phyloP scores from a whole-genome alignment of 2,113 vertebrate genomes.

The Siniperca chuatsi region DNA sequence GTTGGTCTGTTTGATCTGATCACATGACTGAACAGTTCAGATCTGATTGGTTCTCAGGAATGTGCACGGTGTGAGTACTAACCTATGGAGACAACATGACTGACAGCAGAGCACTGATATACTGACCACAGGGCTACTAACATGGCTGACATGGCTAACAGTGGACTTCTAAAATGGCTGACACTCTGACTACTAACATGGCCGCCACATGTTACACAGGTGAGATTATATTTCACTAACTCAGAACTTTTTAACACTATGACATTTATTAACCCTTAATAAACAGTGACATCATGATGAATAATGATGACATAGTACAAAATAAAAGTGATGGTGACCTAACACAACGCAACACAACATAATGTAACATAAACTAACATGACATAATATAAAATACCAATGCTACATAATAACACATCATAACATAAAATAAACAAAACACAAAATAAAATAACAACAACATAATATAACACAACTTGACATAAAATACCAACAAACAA shows the following conservation, averaged over 20 bases:
- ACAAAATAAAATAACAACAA: not conserved
- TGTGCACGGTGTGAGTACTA: constrained; percentile 35
- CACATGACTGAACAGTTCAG: not conserved
- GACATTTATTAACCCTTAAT: no score
- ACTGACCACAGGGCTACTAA: constrained; percentile 3
- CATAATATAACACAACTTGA: no score
- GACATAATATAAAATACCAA: no score
- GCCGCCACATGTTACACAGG: not conserved
- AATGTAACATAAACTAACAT: no score
- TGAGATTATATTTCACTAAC: constrained; percentile 14
- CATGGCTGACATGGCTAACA: constrained; percentile 17
- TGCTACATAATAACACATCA: not conserved
- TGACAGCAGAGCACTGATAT: not conserved
- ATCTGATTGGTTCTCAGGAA: constrained; percentile 33
- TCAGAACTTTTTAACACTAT: no score
- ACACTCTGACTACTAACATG: constrained; percentile 36
- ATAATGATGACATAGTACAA: not conserved
- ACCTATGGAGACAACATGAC: constrained; percentile 26
- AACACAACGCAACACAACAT: not conserved
- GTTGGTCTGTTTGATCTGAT: constrained; percentile 16
- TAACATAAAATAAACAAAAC: not conserved
- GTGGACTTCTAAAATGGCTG: constrained; percentile 25
- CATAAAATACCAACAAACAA: not conserved
- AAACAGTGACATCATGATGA: not conserved
- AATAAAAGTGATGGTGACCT: no score